phyloP scores from a whole-genome alignment of 2,888 invertebrate genomes.

The Cheilosia variabilis region DNA sequence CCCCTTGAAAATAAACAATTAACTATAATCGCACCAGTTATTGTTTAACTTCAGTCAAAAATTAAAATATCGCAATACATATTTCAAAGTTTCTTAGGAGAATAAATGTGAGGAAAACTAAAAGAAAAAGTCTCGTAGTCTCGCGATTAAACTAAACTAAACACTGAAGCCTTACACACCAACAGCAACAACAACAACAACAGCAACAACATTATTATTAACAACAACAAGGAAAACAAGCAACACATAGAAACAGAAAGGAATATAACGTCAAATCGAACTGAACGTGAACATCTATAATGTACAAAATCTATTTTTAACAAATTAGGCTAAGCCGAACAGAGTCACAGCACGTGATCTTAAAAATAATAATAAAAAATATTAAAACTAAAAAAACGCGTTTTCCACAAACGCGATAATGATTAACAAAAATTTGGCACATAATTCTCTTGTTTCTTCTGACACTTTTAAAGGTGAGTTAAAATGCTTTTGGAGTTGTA shows the following conservation, averaged over 20 bases:
- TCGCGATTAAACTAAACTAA: conserved; percentile 74
- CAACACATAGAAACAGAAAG: conserved; percentile 39
- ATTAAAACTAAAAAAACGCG: conserved; percentile 21
- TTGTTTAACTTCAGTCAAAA: conserved; percentile 11
- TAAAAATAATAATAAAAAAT: conserved; percentile 71
- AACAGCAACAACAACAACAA: conserved; percentile 36
- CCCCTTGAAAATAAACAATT: conserved; percentile 50
- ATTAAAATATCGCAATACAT: conserved; percentile 40
- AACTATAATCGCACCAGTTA: conserved; percentile 59
- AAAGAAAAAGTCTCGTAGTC: conserved; percentile 78
- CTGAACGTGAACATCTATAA: conserved; percentile 24
- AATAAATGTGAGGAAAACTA: conserved; percentile 13
- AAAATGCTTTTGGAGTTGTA: not conserved
- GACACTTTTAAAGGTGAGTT: not conserved
- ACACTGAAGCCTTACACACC: conserved; percentile 35
- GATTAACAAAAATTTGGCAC: conserved; percentile 65
- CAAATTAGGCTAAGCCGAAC: conserved; percentile 77
- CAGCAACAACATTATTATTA: conserved; percentile 4
- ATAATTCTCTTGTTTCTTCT: conserved; percentile 48
- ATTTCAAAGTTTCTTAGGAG: not conserved
- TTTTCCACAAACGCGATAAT: conserved; percentile 39
- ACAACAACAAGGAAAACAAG: conserved; percentile 39
- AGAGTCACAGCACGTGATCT: conserved; percentile 82
- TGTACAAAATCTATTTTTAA: conserved; percentile 13
- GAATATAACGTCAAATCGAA: conserved; percentile 18